Percentiles rank a stretch among this genome's conserved stretches.
phyloP scores from a whole-genome alignment of 2,888 invertebrate genomes.

The Callimorpha dominula region DNA sequence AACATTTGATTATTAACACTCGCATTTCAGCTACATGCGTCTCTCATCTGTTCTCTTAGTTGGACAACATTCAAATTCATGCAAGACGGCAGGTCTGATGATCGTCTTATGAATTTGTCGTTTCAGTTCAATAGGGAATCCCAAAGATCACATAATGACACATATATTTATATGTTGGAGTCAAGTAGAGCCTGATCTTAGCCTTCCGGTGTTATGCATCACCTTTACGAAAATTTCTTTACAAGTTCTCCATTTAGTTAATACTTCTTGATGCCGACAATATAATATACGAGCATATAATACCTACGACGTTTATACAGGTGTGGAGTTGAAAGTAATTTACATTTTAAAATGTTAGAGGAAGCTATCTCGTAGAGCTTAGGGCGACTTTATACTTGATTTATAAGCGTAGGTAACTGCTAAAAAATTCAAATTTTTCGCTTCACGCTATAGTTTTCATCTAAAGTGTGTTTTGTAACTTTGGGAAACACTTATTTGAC shows the following conservation, averaged over 20 bases:
- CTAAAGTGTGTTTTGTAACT: constrained; percentile 58
- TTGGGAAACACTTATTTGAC: constrained; percentile 69
- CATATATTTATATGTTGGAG: not conserved
- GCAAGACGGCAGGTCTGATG: no score
- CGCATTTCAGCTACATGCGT: no score
- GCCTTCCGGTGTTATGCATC: not conserved
- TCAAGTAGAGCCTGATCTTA: not conserved
- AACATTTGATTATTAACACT: no score
- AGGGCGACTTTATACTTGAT: constrained; percentile 81
- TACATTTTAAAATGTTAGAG: constrained; percentile 83
- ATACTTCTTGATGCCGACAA: not conserved
- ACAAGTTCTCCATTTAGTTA: not conserved
- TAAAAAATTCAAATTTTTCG: constrained; percentile 83
- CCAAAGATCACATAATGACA: no score
- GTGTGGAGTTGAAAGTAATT: constrained; percentile 70
- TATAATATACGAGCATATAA: not conserved
- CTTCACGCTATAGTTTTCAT: constrained; percentile 63
- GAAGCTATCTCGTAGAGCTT: constrained; percentile 79
- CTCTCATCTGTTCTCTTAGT: no score
- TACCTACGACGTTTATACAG: constrained; percentile 25
- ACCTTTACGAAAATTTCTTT: not conserved
- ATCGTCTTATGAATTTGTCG: no score
- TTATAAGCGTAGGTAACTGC: constrained; percentile 84
- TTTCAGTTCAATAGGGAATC: no score
- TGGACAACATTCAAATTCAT: no score